phyloP scores from a whole-genome alignment of 2,888 invertebrate genomes.

The Apoderus coryli region DNA sequence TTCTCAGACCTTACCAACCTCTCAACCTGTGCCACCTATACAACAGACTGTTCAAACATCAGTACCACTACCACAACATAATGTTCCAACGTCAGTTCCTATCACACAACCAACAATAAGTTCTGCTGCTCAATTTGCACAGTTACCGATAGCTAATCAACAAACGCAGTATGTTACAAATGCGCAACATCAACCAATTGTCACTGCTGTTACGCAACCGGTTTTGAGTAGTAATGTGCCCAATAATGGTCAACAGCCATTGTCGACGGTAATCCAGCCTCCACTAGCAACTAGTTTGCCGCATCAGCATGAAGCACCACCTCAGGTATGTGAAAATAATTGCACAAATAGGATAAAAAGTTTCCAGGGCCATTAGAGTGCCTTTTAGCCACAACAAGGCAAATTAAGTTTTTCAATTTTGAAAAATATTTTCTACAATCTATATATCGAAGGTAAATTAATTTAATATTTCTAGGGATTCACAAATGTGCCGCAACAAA shows the following conservation, averaged over 20 bases:
- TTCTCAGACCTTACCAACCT: no score
- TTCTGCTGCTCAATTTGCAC: constrained; percentile 8
- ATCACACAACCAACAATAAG: constrained; percentile 12
- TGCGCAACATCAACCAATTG: constrained; percentile 5
- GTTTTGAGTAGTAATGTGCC: constrained; percentile 7
- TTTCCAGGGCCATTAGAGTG: no score
- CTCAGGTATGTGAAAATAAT: no score
- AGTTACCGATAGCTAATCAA: constrained; percentile 13
- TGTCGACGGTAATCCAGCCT: no score
- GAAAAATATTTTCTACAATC: no score
- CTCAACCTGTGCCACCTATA: constrained; percentile 19
- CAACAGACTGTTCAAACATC: constrained; percentile 14
- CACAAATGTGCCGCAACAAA: constrained; percentile 13
- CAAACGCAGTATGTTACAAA: constrained; percentile 7
- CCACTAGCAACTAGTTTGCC: no score
- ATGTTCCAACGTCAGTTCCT: constrained; percentile 7
- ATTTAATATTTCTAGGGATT: no score
- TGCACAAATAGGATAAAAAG: no score
- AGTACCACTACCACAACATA: no score
- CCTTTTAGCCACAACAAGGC: constrained; percentile 12
- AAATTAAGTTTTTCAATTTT: background rate
- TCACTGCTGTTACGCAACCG: constrained; percentile 4
- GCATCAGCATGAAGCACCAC: no score
- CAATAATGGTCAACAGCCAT: no score
- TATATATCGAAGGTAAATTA: no score